These are phyloP conservation scores for Percopsis transmontana DNA, from an alignment of 2,113 vertebrate genomes.

Conservation along the genomic window DNA sequence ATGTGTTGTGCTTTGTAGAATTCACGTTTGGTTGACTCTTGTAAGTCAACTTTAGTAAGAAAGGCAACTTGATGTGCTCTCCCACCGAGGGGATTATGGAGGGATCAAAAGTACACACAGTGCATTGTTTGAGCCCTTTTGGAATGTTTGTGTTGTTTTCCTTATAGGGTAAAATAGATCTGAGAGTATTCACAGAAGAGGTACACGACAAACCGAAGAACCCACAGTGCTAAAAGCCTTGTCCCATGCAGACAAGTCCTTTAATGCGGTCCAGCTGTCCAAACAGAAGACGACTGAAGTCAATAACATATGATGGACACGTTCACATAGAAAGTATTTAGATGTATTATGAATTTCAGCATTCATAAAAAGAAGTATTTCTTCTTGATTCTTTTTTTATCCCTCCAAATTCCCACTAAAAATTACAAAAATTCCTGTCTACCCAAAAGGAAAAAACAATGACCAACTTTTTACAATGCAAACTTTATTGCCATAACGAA, in stretches of 20 bases:
- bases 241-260: conserved; percentile 54
- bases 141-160: conserved; percentile 57
- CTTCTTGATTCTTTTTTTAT: conserved; percentile 15
- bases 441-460: not conserved
- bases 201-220: conserved; percentile 36
- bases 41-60: conserved; percentile 7
- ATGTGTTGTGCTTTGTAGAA: too few relatives aligned
- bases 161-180: conserved; percentile 44
- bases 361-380: conserved; percentile 46
- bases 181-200: conserved; percentile 38
- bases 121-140: conserved; percentile 45
- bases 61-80: not conserved
- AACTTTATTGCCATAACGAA: too few relatives aligned
- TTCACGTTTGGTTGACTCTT: too few relatives aligned
- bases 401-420: conserved; percentile 7
- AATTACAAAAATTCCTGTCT: conserved; percentile 10
- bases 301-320: conserved; percentile 51
- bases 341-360: conserved; percentile 26
- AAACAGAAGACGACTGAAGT: conserved; percentile 57
- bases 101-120: conserved; percentile 39
- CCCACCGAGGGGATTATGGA: conserved; percentile 10
- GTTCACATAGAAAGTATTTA: conserved; percentile 47
- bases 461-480: too few relatives aligned
- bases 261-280: conserved; percentile 62
- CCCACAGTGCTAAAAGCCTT: conserved; percentile 44